Base-by-base conservation (phyloP, 2,113 vertebrate species). In the Egretta garzetta region DNA sequence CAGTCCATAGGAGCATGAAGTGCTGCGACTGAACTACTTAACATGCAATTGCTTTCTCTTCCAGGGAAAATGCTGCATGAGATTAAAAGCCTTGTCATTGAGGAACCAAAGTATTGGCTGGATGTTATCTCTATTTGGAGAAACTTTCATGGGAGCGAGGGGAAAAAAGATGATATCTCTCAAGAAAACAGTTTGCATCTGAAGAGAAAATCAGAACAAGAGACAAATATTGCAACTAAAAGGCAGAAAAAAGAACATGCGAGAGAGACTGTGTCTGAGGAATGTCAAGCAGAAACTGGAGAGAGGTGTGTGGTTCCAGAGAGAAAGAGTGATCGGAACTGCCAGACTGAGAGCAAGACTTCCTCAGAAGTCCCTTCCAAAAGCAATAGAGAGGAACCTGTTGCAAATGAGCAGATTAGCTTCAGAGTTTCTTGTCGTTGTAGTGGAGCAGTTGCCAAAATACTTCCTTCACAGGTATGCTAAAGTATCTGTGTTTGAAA, bases 351-450 rank as follows among this genome's bases (percentile, higher is more conserved):
- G 66, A 75, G 27, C 19, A 50, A 84, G 50, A 18, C 17, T 35
- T 67, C 32, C 70, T 89, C 72, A 30, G 88, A 88, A 70, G 62
- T 76, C 35, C 32, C 56, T 64, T 30, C 49, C 33, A 28, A 64
- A 82, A 68, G n/a, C 33, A 75, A 50, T 9, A 23, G 4, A 35
- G 67, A 77, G 9, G 32, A 94, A 37, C 53, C 71, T 32, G 2
- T 6, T 66, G 55, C 1, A 1, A 18, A 14, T 7, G 74, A 58
- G 37, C 15, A 84, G 35, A 12, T 49, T 1, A 24, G 56, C 59
- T 68, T 98, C 92, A 98, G 99, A 96, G 98, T 99, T 63, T 99
- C 98, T 60, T 99, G 99, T 96, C 99, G 99, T 72, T 99, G 99
- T 81, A 99, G 98, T 56, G 99, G 99, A 85, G 90, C 96, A 0